Percentiles rank a stretch among this genome's conserved stretches.
phyloP scores from a whole-genome alignment of 2,888 invertebrate genomes.

The Macroteleia sp. region DNA sequence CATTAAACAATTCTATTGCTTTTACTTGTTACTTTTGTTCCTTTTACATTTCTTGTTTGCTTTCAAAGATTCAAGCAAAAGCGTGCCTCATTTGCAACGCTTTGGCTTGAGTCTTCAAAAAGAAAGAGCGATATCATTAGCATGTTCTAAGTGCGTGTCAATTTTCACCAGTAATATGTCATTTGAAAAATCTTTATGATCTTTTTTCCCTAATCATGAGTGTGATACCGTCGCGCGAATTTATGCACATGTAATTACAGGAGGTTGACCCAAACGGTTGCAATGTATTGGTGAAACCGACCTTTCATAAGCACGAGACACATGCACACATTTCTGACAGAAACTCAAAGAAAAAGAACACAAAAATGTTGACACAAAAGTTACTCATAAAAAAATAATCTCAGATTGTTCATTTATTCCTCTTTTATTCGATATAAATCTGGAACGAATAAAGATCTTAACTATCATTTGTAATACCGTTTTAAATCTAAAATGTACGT shows the following conservation, averaged over 20 bases:
- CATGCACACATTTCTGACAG: slow-evolving; percentile 43
- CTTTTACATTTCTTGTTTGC: background rate
- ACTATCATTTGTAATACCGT: too few relatives aligned
- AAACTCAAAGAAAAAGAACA: slow-evolving; percentile 40
- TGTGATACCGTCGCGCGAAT: slow-evolving; percentile 17
- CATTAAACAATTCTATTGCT: too few relatives aligned
- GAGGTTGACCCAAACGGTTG: slow-evolving; percentile 13
- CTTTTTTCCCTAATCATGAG: too few relatives aligned
- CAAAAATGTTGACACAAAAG: too few relatives aligned
- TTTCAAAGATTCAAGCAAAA: slow-evolving; percentile 18
- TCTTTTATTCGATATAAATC: too few relatives aligned
- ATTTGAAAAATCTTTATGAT: too few relatives aligned
- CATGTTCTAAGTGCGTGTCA: slow-evolving; percentile 57
- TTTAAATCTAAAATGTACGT: too few relatives aligned
- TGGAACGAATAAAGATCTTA: too few relatives aligned
- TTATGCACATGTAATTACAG: background rate
- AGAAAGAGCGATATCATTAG: slow-evolving; percentile 4
- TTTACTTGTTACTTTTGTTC: too few relatives aligned
- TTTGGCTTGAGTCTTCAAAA: slow-evolving; percentile 22
- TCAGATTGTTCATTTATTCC: too few relatives aligned
- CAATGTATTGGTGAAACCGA: slow-evolving; percentile 55
- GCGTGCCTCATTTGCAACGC: background rate
- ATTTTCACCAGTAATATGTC: slow-evolving; percentile 52
- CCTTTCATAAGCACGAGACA: slow-evolving; percentile 47
- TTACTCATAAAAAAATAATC: too few relatives aligned